Evolutionary conservation across 2,888 invertebrate species (phyloP).

Genomic region (Barypeithes pellucidus): DNA sequence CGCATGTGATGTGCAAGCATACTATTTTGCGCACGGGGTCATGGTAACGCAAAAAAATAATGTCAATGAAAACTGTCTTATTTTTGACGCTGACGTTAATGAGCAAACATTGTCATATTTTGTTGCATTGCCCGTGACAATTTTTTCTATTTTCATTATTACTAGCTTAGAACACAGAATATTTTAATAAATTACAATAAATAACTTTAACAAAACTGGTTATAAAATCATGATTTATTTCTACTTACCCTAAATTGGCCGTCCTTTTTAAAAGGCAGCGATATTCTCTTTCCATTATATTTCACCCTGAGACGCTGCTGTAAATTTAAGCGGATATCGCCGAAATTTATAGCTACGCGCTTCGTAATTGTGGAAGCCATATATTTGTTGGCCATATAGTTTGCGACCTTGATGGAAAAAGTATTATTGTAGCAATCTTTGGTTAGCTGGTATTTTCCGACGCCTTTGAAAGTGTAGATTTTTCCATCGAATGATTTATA

Average conservation of each 20-base stretch:
- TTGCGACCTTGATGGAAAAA: constrained; percentile 92
- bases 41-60: too few species aligned
- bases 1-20: too few species aligned
- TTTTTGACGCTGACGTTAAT: too few species aligned
- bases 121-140: too few species aligned
- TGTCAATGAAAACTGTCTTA: too few species aligned
- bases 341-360: constrained; percentile 87
- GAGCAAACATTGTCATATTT: too few species aligned
- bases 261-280: constrained; percentile 78
- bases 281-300: constrained; percentile 81
- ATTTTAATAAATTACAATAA: too few species aligned
- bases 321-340: constrained; percentile 84
- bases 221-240: constrained; percentile 15
- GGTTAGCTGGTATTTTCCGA: constrained; percentile 92
- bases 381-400: constrained; percentile 79
- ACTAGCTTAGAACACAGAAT: too few species aligned
- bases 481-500: constrained; percentile 96
- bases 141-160: too few species aligned
- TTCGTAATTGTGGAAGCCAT: constrained; percentile 93
- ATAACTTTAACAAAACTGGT: too few species aligned
- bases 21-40: too few species aligned
- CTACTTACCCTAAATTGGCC: constrained; percentile 46
- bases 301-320: constrained; percentile 90
- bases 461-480: constrained; percentile 94
- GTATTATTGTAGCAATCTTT: constrained; percentile 87